Conservation (phyloP, 2,888 invertebrate genomes). For the Barypeithes pellucidus region DNA sequence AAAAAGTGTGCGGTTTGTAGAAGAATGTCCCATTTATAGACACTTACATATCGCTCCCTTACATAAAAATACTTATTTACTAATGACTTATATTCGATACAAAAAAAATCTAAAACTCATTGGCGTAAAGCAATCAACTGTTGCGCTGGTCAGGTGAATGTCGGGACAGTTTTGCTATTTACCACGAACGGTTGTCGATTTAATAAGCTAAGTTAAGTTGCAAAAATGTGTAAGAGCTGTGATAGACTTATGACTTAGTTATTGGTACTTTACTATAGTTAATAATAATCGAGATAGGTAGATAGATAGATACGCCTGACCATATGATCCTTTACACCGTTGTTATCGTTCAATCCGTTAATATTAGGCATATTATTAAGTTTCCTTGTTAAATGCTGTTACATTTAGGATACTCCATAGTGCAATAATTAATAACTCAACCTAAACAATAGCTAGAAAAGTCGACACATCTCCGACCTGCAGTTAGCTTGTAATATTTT, state of each 20-base stretch:
- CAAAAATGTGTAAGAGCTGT: slow-evolving; percentile 70
- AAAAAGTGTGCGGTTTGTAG: too few species aligned
- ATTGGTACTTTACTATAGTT: slow-evolving; percentile 59
- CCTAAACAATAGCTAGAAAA: background rate
- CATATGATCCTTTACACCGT: slow-evolving; percentile 46
- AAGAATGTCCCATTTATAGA: background rate
- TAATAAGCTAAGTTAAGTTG: slow-evolving; percentile 59
- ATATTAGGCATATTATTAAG: slow-evolving; percentile 49
- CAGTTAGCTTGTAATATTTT: too few species aligned
- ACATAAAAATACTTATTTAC: slow-evolving; percentile 13
- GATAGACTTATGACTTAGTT: slow-evolving; percentile 68
- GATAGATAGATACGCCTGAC: slow-evolving; percentile 54
- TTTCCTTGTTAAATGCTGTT: slow-evolving; percentile 30
- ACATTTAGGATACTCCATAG: too few species aligned
- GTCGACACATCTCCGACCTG: too few species aligned
- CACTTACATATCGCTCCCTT: slow-evolving; percentile 23
- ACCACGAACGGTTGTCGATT: slow-evolving; percentile 41
- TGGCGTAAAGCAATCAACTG: slow-evolving; percentile 48
- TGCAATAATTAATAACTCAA: too few species aligned
- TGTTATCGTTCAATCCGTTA: slow-evolving; percentile 34
- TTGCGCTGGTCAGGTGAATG: slow-evolving; percentile 57
- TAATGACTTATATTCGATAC: background rate
- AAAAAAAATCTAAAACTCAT: slow-evolving; percentile 34
- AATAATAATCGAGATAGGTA: slow-evolving; percentile 54
- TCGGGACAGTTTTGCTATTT: slow-evolving; percentile 36